Percentiles rank a stretch among this genome's conserved stretches.
phyloP scores from a whole-genome alignment of 1,140 invertebrate genomes.

The Steinernema feltiae region DNA sequence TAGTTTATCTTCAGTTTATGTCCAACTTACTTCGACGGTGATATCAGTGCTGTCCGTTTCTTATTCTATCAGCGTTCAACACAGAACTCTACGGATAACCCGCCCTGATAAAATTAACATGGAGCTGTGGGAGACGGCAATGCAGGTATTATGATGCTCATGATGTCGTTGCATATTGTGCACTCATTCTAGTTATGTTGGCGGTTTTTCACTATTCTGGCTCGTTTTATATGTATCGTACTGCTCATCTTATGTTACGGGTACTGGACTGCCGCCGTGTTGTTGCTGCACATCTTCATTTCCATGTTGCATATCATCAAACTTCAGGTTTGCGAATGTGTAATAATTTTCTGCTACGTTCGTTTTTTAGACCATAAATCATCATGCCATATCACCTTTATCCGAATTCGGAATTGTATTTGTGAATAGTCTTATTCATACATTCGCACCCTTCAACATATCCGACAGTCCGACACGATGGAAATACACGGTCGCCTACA shows the following conservation, averaged over 20 bases:
- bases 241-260: background rate
- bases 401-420: slow-evolving; percentile 8
- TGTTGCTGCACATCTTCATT: slow-evolving; percentile 10
- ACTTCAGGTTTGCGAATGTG: slow-evolving; percentile 7
- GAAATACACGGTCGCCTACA: slow-evolving; percentile 18
- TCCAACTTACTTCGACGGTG: slow-evolving; percentile 17
- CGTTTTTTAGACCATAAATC: slow-evolving; percentile 1
- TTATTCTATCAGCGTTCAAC: slow-evolving; percentile 26
- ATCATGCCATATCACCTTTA: background rate
- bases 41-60: slow-evolving; percentile 25
- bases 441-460: slow-evolving; percentile 29
- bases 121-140: slow-evolving; percentile 20
- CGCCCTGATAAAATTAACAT: slow-evolving; percentile 26
- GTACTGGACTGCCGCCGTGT: background rate
- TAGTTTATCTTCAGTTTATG: slow-evolving; percentile 19
- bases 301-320: slow-evolving; percentile 18
- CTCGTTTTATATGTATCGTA: slow-evolving; percentile 21
- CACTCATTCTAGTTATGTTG: slow-evolving; percentile 24
- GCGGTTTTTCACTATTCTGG: slow-evolving; percentile 21
- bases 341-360: background rate
- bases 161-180: background rate
- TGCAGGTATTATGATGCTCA: slow-evolving; percentile 21
- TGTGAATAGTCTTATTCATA: slow-evolving; percentile 21
- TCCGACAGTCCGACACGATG: slow-evolving; percentile 19
- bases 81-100: slow-evolving; percentile 24